Base-by-base conservation (phyloP, 2,888 invertebrate species). In the Melanotus villosus region DNA sequence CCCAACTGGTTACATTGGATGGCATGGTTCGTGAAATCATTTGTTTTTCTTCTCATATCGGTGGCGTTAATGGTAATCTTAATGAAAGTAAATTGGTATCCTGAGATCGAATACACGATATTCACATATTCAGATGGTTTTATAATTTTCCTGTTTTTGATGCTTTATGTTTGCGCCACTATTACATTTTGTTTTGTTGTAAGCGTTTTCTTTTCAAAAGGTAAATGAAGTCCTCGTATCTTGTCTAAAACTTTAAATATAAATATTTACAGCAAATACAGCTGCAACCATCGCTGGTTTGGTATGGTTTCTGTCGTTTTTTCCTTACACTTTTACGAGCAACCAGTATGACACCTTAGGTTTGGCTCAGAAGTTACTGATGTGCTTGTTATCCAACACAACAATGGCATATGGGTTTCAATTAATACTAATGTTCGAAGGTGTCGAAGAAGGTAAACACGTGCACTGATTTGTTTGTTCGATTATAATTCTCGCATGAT, bases 1-100 rank as follows among this genome's bases (percentile, higher is more conserved):
- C 89, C 90, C 6, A 92, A 91, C 74, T 94, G 93, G 92, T 82
- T 95, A 54, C 94, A 95, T 80, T 95, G 95, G 95, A 84, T 87
- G 0, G 94, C 94, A 0, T 95, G 95, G 93, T 95, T 94, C 83
- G 85, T 90, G 50, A 93, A 93, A 81, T 90, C 91, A 70, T 89
- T 93, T 74, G 75, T 90, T 7, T 91, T 90, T 82, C 84, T 93
- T 36, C 76, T 90, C 0, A 81, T 93, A 38, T 87, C 91, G 0
- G 85, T 89, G 0, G 73, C 86, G 12, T 74, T 90, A 0, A 87
- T 91, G 18, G 84, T 88, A 1, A 70, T 88, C 0, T 76, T 91
- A 60, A 75, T 90, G 50, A 90, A 79, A 72, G 70, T 76, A n/a
- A 65, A 54, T 16, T 76, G 74, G 73, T 67, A 74, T 50, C 62